Evolutionary conservation across 2,113 vertebrate genomes (phyloP).

Genomic region (Dicaeum eximium): DNA sequence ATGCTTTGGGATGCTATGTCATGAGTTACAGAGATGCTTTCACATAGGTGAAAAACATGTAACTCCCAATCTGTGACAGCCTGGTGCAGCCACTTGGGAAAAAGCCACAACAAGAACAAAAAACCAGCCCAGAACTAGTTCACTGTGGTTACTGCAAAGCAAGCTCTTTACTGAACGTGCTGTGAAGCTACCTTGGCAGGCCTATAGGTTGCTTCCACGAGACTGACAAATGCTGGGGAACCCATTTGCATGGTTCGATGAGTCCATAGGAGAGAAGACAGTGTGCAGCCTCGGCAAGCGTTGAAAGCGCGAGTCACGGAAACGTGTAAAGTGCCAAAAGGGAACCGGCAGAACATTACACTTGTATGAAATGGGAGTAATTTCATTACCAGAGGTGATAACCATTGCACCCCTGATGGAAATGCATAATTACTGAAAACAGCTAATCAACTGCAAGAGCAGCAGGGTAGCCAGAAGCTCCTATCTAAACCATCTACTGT

Average conservation of each 20-base stretch:
- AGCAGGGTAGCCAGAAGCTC: slow-evolving; percentile 59
- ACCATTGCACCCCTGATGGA: slow-evolving; percentile 71
- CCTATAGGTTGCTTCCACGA: neutral
- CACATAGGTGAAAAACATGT: neutral
- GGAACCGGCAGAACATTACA: slow-evolving; percentile 50
- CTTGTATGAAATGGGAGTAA: slow-evolving; percentile 60
- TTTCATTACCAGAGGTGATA: slow-evolving; percentile 74
- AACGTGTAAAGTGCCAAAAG: slow-evolving; percentile 57
- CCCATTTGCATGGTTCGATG: neutral
- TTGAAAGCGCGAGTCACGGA: slow-evolving; percentile 16
- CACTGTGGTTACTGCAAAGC: neutral
- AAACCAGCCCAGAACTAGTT: neutral
- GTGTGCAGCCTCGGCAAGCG: slow-evolving; percentile 41
- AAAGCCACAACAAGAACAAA: neutral
- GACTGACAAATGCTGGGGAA: slow-evolving; percentile 20
- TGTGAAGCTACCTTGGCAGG: neutral
- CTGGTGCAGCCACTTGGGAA: neutral
- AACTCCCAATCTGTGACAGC: neutral
- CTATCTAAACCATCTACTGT: slow-evolving; percentile 34
- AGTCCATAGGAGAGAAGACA: slow-evolving; percentile 29
- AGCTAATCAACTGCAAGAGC: slow-evolving; percentile 66
- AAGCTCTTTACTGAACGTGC: neutral
- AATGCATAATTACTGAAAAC: slow-evolving; percentile 73
- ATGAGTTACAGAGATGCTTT: neutral
- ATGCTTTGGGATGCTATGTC: neutral